Percentiles rank a stretch among this genome's conserved stretches.
phyloP scores from a whole-genome alignment of 2,113 vertebrate genomes.

The Thermophis baileyi region DNA sequence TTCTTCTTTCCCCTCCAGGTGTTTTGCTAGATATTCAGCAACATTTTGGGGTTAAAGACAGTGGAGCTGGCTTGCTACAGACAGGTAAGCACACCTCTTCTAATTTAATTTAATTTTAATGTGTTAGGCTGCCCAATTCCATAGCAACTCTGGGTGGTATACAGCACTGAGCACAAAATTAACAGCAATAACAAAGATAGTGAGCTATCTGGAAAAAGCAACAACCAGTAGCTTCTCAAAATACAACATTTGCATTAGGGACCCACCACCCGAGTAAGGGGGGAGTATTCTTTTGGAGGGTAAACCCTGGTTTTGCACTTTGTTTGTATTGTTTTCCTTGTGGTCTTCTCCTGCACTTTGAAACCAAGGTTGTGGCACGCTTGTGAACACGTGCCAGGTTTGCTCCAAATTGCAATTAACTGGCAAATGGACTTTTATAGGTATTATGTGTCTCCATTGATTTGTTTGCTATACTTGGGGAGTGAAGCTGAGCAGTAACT shows the following conservation, averaged over 20 bases:
- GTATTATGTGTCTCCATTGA: not conserved
- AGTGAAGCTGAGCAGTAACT: not conserved
- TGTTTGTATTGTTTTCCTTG: not conserved
- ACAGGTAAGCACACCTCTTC: slow-evolving; percentile 76
- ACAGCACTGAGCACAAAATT: not conserved
- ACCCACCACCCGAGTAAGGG: not conserved
- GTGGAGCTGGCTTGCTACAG: slow-evolving; percentile 84
- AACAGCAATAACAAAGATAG: not conserved
- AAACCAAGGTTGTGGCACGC: not conserved
- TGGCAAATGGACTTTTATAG: not conserved
- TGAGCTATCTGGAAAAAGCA: not conserved
- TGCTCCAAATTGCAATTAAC: not conserved
- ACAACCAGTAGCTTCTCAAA: not conserved
- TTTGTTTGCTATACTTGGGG: not conserved
- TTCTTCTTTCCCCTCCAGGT: slow-evolving; percentile 66
- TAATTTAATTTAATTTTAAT: not conserved
- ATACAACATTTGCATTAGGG: not conserved
- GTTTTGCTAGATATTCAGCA: slow-evolving; percentile 88
- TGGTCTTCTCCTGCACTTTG: not conserved
- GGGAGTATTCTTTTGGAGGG: not conserved
- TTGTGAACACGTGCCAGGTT: not conserved
- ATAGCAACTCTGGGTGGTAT: not conserved
- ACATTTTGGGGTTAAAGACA: slow-evolving; percentile 83
- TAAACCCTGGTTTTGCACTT: fast-evolving
- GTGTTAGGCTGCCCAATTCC: not conserved